Evolutionary conservation across 2,797 vertebrate species (phyloP).

Genomic region (Zenarchopterus dispar): DNA sequence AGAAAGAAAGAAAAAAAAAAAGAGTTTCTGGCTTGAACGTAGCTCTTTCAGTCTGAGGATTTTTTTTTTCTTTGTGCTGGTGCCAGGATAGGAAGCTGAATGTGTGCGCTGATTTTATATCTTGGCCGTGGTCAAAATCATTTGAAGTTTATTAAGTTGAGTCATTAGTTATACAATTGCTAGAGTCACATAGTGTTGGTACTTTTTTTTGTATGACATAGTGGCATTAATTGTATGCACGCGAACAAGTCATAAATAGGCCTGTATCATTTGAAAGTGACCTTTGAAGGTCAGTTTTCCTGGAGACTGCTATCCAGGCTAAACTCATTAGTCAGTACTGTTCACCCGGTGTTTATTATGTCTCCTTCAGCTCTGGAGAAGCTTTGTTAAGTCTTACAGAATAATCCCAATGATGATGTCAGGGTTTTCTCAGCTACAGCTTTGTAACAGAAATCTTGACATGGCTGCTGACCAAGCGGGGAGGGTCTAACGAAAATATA

Average conservation of each 20-base stretch:
- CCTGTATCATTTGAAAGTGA: too few species aligned
- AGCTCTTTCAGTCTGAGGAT: constrained; percentile 20
- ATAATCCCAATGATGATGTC: constrained; percentile 29
- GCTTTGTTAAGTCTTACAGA: constrained; percentile 19
- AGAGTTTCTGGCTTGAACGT: constrained; percentile 47
- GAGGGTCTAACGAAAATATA: constrained; percentile 22
- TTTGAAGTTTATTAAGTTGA: constrained; percentile 1
- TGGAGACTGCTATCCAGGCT: neutral
- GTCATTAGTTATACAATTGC: constrained; percentile 16
- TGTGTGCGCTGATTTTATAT: constrained; percentile 29
- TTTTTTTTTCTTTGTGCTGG: constrained; percentile 22
- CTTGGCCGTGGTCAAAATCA: constrained; percentile 20
- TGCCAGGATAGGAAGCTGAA: constrained; percentile 33
- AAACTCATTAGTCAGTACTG: neutral
- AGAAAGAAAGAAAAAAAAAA: neutral
- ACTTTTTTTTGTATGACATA: constrained; percentile 26
- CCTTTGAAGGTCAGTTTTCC: constrained; percentile 2
- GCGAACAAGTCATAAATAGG: too few species aligned
- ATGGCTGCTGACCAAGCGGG: constrained; percentile 21
- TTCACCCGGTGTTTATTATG: constrained; percentile 10
- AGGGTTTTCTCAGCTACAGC: constrained; percentile 21
- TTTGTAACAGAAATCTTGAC: constrained; percentile 7
- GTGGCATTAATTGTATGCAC: neutral
- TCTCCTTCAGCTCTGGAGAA: constrained; percentile 2
- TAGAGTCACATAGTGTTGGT: neutral